Base-by-base conservation (phyloP, 1,140 invertebrate genomes). In the Campoletis sonorensis region DNA sequence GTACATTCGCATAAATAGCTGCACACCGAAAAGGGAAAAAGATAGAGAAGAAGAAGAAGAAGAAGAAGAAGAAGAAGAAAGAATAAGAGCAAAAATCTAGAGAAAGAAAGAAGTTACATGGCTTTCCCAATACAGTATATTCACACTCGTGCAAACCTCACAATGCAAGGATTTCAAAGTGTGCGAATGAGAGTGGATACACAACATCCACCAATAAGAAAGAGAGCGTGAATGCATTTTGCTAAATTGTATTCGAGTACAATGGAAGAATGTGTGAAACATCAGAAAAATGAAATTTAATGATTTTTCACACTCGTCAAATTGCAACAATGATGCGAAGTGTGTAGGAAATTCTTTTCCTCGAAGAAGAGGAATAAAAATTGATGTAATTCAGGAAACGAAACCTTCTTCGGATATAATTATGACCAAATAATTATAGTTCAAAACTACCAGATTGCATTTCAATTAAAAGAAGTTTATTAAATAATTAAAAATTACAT, bases 1-100 rank as follows among this genome's bases (percentile, higher is more conserved):
- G 67, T 83, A 80, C 80, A 11, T 27, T 61, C 64, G 83, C 83
- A 75, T 83, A 84, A 85, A 85, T 85, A 84, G 49, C 30, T 68
- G 4, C 16, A 4, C 11, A 4, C 11, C 45, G 72, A 27, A 16
- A 40, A 13, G 49, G 3, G 67, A 27, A 70, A 30, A 11, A 70
- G 30, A 64, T 13, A 64, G 61, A 10, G 27, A 58, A 58, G 5
- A 23, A n/a, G 54, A 15, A 21, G n/a, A 54, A 54, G 51, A 15
- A 54, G 51, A 16, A 21, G 15, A 54, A 7, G 51, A 15, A 21
- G n/a, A 58, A 58, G 16, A 13, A 58, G 54, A n/a, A 23, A 7
- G 11, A 8, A 13, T n/a, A 10, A 40, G n/a, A 26, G 10, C 15
- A 70, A 33, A 30, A n/a, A 70, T 15, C 27, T 13, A 64, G 61